Percentiles rank a stretch among this genome's conserved stretches.
Evolutionary conservation across 2,113 vertebrate genomes (phyloP).

Genomic region (Zapornia atra): DNA sequence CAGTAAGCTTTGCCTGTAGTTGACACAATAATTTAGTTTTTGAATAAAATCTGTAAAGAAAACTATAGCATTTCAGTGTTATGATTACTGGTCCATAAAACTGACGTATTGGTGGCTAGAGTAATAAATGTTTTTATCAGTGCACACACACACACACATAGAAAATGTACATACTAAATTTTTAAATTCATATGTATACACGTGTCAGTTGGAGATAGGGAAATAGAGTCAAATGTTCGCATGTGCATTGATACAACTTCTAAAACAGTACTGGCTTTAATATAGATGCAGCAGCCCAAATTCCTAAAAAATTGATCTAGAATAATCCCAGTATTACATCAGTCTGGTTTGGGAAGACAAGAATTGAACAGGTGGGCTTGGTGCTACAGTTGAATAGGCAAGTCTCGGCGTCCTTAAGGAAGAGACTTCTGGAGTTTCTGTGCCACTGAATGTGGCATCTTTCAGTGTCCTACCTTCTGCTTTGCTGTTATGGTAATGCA

Average conservation of each 20-base stretch:
- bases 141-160: accelerated
- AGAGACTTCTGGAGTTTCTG: background rate
- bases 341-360: background rate
- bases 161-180: background rate
- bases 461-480: background rate
- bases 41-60: background rate
- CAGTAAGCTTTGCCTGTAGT: background rate
- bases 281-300: background rate
- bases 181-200: background rate
- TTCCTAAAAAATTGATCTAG: background rate
- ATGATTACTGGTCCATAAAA: background rate
- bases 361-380: background rate
- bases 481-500: background rate
- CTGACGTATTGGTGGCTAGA: background rate
- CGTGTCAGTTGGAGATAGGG: background rate
- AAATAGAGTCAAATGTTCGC: background rate
- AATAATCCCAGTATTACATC: background rate
- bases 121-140: background rate
- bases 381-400: background rate
- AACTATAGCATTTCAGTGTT: background rate
- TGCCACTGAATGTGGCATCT: background rate
- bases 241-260: background rate
- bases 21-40: background rate
- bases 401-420: background rate
- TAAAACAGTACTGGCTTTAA: background rate